These are phyloP conservation scores for Lucinisca nassula DNA, from an alignment of 2,888 invertebrate genomes.

Conservation along the genomic window DNA sequence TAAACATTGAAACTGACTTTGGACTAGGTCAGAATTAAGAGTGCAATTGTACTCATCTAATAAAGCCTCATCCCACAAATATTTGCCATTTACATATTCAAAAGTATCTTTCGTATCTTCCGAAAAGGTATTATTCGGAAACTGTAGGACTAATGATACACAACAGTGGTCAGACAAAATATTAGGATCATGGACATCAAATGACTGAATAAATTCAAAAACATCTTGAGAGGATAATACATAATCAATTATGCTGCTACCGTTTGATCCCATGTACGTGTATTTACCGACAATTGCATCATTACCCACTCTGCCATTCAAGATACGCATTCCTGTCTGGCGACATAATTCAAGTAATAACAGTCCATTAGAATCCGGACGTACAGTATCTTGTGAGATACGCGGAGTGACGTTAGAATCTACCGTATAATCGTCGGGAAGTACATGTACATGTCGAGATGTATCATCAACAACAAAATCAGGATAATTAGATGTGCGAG, in stretches of 20 bases:
- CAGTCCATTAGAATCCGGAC: slow-evolving; percentile 27
- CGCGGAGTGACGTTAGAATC: not conserved
- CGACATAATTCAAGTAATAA: slow-evolving; percentile 22
- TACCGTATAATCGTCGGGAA: not conserved
- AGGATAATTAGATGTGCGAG: not conserved
- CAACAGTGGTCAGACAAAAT: slow-evolving; percentile 35
- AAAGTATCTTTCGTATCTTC: not conserved
- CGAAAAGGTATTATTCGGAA: not conserved
- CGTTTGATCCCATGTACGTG: slow-evolving; percentile 17
- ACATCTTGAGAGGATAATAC: slow-evolving; percentile 28
- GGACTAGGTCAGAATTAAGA: not conserved
- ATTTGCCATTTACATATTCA: not conserved
- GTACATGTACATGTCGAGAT: slow-evolving; percentile 3
- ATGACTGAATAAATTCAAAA: not conserved
- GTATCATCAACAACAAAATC: slow-evolving; percentile 18
- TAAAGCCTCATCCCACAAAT: slow-evolving; percentile 10
- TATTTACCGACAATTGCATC: slow-evolving; percentile 24
- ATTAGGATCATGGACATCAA: slow-evolving; percentile 20
- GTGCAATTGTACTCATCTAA: not conserved
- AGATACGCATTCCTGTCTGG: slow-evolving; percentile 22
- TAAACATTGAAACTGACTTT: not conserved
- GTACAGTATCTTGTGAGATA: slow-evolving; percentile 1
- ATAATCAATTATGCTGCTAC: slow-evolving; percentile 28
- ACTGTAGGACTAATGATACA: not conserved
- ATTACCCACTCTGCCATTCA: slow-evolving; percentile 21